Conservation (phyloP, 2,113 vertebrate species). For the Archilochus colubris region DNA sequence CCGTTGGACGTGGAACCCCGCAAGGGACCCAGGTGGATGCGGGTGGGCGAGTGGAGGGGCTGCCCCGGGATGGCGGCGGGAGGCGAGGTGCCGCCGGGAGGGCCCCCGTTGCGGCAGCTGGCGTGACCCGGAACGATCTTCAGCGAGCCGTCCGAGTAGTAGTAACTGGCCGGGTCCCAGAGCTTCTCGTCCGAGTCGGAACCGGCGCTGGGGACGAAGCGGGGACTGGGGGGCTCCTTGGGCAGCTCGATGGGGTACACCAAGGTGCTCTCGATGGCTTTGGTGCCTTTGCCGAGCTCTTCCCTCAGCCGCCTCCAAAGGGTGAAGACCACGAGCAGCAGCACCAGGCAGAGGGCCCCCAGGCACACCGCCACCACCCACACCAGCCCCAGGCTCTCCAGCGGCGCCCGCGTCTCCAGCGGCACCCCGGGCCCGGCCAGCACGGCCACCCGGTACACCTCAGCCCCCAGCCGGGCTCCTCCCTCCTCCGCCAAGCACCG, state of each 20-base stretch:
- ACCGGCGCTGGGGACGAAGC: slow-evolving; percentile 84
- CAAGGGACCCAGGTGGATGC: slow-evolving; percentile 91
- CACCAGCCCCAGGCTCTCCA: slow-evolving; percentile 88
- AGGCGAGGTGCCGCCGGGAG: slow-evolving; percentile 74
- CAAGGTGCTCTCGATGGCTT: slow-evolving; percentile 89
- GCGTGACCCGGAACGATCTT: slow-evolving; percentile 97
- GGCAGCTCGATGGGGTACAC: slow-evolving; percentile 94
- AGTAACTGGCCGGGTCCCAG: slow-evolving; percentile 94
- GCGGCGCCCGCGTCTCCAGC: slow-evolving; percentile 86
- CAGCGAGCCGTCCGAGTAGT: slow-evolving; percentile 93
- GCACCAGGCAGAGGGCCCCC: slow-evolving; percentile 84
- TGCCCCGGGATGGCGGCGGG: slow-evolving; percentile 88
- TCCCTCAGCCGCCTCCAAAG: slow-evolving; percentile 87
- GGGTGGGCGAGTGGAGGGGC: slow-evolving; percentile 87
- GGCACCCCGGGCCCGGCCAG: slow-evolving; percentile 81
- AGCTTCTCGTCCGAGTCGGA: slow-evolving; percentile 88
- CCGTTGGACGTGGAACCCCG: slow-evolving; percentile 91
- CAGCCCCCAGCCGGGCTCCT: slow-evolving; percentile 80
- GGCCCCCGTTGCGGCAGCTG: slow-evolving; percentile 80
- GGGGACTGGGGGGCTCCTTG: slow-evolving; percentile 86
- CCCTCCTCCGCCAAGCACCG: slow-evolving; percentile 90
- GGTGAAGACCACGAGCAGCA: slow-evolving; percentile 86
- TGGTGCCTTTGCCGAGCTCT: slow-evolving; percentile 87
- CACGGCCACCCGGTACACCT: slow-evolving; percentile 86
- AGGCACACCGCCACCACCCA: slow-evolving; percentile 93